Percentiles rank a stretch among this genome's conserved stretches.
phyloP scores from a whole-genome alignment of 1,140 invertebrate species.

The Macrosteles quadrilineatus region DNA sequence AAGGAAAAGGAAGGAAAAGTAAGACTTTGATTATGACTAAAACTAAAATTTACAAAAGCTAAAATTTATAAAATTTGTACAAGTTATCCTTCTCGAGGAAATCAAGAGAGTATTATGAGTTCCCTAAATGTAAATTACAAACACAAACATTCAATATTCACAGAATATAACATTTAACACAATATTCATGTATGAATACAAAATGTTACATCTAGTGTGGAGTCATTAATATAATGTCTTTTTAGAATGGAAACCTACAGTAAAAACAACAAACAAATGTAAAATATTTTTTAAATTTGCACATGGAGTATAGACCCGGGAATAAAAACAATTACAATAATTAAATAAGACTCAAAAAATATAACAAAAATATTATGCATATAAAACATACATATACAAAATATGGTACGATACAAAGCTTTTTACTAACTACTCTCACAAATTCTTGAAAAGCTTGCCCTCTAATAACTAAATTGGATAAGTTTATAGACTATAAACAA shows the following conservation, averaged over 20 bases:
- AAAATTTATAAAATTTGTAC: not conserved
- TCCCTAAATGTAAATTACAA: not conserved
- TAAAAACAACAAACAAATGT: not conserved
- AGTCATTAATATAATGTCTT: conserved; percentile 24
- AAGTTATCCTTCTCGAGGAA: not conserved
- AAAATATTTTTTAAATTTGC: too few relatives aligned
- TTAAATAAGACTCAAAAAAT: too few relatives aligned
- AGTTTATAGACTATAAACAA: too few relatives aligned
- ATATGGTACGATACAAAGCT: too few relatives aligned
- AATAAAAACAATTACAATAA: too few relatives aligned
- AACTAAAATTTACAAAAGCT: not conserved
- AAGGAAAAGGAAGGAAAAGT: not conserved
- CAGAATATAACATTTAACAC: conserved; percentile 7
- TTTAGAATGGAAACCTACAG: not conserved
- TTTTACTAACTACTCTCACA: too few relatives aligned
- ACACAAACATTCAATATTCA: not conserved
- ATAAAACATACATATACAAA: too few relatives aligned
- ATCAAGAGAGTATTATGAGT: not conserved
- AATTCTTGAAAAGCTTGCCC: too few relatives aligned
- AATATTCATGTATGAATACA: conserved; percentile 24
- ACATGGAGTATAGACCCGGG: too few relatives aligned
- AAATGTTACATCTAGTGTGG: not conserved
- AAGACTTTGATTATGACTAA: not conserved
- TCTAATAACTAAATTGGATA: too few relatives aligned
- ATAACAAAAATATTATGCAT: too few relatives aligned